Conservation (phyloP, 2,797 vertebrate species). For the Artibeus lituratus region DNA sequence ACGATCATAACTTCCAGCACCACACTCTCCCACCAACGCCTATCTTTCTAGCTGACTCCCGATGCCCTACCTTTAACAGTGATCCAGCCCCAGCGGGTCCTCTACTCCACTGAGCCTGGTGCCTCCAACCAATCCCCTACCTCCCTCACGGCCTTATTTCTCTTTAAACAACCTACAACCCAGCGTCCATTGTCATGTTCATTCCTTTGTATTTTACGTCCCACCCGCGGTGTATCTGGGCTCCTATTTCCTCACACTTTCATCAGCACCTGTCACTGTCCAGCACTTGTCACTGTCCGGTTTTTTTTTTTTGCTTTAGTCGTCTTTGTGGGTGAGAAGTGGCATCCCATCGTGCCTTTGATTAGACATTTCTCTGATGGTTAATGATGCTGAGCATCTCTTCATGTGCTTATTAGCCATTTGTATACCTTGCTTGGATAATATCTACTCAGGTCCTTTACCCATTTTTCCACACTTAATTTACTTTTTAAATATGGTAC, state of each 20-base stretch:
- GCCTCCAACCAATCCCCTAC: accelerated
- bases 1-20: background rate
- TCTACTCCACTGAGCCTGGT: background rate
- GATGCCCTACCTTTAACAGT: background rate
- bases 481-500: background rate
- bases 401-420: background rate
- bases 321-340: background rate
- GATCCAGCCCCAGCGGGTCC: background rate
- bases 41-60: background rate
- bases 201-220: background rate
- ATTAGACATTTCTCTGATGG: background rate
- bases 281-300: no score
- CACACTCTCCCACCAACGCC: no score
- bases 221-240: background rate
- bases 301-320: background rate
- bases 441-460: background rate
- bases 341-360: background rate
- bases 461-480: background rate
- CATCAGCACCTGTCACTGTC: background rate
- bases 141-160: background rate
- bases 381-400: background rate
- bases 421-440: background rate
- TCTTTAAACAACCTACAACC: background rate
- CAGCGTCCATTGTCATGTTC: background rate
- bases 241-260: background rate